phyloP scores from a whole-genome alignment of 2,797 vertebrate species.

The Anas capensis region DNA sequence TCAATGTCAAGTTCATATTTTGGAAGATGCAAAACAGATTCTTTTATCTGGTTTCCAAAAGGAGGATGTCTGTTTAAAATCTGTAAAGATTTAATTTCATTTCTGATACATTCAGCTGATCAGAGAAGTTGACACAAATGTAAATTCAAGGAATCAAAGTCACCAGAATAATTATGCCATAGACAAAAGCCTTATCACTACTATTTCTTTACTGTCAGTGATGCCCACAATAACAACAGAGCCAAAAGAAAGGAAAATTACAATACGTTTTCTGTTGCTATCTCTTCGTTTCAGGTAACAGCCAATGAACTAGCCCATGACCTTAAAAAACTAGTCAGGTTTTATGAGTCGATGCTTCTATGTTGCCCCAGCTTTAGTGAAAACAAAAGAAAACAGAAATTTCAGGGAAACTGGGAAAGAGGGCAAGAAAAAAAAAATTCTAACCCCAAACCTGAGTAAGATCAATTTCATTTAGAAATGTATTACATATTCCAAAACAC shows the following conservation, averaged over 20 bases:
- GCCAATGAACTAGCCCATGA: background rate
- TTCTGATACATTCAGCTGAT: background rate
- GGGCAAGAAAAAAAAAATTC: background rate
- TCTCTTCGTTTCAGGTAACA: background rate
- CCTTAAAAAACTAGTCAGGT: background rate
- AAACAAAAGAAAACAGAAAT: background rate
- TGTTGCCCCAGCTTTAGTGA: background rate
- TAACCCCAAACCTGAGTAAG: background rate
- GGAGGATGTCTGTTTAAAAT: conserved; percentile 97
- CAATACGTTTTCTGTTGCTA: background rate
- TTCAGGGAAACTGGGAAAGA: background rate
- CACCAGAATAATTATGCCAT: background rate
- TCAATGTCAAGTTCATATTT: conserved; percentile 91
- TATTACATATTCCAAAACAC: background rate
- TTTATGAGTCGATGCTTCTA: background rate
- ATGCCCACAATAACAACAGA: background rate
- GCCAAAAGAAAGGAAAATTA: background rate
- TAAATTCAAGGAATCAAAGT: background rate
- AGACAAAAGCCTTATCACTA: background rate
- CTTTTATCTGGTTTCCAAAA: conserved; percentile 98
- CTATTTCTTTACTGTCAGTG: background rate
- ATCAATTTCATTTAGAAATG: background rate
- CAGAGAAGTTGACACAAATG: background rate
- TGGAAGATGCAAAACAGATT: conserved; percentile 89
- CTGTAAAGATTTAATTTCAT: conserved; percentile 77